Evolutionary conservation across 2,888 invertebrate genomes (phyloP), one percentile per base, ranked within the genome.

Genomic region (Melanchra persicariae): DNA sequence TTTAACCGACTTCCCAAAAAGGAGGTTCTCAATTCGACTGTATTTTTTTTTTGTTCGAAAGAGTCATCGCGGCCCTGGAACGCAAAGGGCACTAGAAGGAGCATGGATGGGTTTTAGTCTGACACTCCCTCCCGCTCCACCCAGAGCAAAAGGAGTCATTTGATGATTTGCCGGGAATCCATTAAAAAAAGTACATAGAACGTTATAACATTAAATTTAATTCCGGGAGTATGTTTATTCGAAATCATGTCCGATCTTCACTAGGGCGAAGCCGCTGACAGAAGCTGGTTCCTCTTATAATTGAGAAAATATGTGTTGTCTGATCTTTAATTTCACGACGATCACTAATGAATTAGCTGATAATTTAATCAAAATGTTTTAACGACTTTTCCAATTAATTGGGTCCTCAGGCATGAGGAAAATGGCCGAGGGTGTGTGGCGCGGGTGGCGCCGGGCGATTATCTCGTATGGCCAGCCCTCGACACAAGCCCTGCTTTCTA

Each of bases 321-420:
- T n/a, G 12, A 65, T 57, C 24, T 57, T 26, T 17, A 55, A 77
- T 64, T 79, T 60, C n/a, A 55, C 34, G 40, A 52, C 37, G 64
- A 76, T 67, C 51, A 45, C 43, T 47, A 74, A 67, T 61, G 30
- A 75, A 83, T 62, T 81, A 52, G 49, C 47, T 52, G 45, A 40
- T 58, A 58, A 89, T 88, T 87, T 85, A 84, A 87, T 87, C 85
- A 79, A 75, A 82, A 70, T 77, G 79, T 86, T 87, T 87, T 87
- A 90, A 87, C 86, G 87, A 87, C 81, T 82, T 75, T 69, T 66
- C 83, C 79, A 79, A 86, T 87, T 87, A 87, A 87, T 83, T 83
- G 74, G 79, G 77, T 83, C 87, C 86, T 87, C 37, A 40, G 66
- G 59, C 77, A 68, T 63, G 79, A 82, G 83, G 83, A 85, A 87